A percentile compares a stretch with the other conserved stretches of the same genome.
phyloP scores from a whole-genome alignment of 2,113 vertebrate genomes.

The Xenus cinereus region DNA sequence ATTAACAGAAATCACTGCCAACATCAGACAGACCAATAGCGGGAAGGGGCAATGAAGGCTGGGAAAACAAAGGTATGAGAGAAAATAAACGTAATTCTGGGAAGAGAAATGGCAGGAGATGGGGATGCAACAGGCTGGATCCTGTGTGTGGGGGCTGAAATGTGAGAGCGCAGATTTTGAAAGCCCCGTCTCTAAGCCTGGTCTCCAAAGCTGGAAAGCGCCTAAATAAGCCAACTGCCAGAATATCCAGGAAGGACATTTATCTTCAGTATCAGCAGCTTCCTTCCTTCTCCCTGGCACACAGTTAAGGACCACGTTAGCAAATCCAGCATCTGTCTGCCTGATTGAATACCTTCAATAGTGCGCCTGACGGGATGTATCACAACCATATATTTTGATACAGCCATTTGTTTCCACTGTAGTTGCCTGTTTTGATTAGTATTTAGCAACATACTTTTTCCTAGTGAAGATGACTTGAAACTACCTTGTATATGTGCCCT shows the following conservation, averaged over 20 bases:
- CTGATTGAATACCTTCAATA: neutral
- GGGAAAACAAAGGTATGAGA: neutral
- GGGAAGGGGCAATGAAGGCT: neutral
- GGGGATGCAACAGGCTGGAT: neutral
- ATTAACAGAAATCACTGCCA: neutral
- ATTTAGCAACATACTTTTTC: neutral
- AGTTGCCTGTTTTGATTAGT: neutral
- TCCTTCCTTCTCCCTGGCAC: neutral
- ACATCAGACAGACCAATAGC: neutral
- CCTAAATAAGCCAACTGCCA: neutral
- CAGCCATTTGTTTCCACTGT: neutral
- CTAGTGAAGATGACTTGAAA: neutral
- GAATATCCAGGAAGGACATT: neutral
- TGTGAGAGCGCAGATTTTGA: accelerated
- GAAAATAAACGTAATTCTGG: neutral
- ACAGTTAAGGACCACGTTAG: neutral
- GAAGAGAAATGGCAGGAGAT: neutral
- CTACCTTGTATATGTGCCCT: neutral
- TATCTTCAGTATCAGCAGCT: neutral
- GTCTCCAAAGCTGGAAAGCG: neutral
- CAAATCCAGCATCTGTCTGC: neutral
- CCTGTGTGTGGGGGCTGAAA: neutral
- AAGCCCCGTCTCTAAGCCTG: neutral
- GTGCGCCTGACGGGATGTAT: neutral
- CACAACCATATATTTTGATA: neutral